A percentile compares a stretch with the other conserved stretches of the same genome.
phyloP scores from a whole-genome alignment of 2,113 vertebrate genomes.

The Hassar affinis region DNA sequence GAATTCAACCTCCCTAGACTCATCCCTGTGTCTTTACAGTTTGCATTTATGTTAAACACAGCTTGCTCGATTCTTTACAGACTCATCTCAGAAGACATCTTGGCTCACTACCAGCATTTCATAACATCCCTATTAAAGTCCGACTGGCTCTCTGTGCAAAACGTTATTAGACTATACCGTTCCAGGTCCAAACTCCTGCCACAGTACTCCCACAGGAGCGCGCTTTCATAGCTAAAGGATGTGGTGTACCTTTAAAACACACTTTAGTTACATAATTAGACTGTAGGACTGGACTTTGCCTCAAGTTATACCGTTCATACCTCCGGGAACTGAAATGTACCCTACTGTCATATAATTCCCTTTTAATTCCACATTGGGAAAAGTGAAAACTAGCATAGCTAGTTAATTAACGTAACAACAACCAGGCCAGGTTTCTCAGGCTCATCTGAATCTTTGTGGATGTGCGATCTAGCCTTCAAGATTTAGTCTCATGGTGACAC shows the following conservation, averaged over 20 bases:
- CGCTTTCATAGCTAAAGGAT: not conserved
- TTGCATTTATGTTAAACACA: too few species aligned
- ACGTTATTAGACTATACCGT: not conserved
- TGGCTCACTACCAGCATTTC: not conserved
- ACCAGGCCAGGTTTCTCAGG: not conserved
- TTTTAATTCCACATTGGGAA: not conserved
- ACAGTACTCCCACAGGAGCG: not conserved
- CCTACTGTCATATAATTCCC: not conserved
- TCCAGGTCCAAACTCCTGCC: not conserved
- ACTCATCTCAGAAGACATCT: not conserved
- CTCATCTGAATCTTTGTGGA: not conserved
- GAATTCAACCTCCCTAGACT: slow-evolving; percentile 30
- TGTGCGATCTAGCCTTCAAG: not conserved
- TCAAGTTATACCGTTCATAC: not conserved
- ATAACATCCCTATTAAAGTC: not conserved
- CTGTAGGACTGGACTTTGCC: too few species aligned
- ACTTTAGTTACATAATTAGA: not conserved
- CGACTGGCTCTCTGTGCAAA: not conserved
- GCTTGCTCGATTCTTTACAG: not conserved
- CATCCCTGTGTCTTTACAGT: slow-evolving; percentile 9
- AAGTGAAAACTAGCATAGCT: not conserved
- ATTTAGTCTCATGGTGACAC: not conserved
- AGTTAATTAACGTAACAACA: not conserved
- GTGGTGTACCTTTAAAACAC: not conserved
- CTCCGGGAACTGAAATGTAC: not conserved